Percentiles rank a stretch among this genome's conserved stretches.
Evolutionary conservation across 2,888 invertebrate species (phyloP).

Genomic region (Beris morrisii): DNA sequence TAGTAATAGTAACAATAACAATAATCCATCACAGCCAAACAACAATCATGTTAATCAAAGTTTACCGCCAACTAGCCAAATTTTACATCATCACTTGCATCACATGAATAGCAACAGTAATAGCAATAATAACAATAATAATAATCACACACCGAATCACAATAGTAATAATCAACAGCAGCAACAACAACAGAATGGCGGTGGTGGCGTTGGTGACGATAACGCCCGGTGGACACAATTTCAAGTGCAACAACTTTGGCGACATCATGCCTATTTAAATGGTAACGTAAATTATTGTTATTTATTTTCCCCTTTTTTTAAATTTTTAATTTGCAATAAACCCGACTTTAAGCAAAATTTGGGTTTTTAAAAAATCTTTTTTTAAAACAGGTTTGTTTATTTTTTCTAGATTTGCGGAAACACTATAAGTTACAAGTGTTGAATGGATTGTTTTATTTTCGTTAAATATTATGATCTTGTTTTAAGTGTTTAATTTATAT

Average conservation of each 20-base stretch:
- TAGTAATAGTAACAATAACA: conserved; percentile 39
- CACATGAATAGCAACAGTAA: conserved; percentile 50
- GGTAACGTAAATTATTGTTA: conserved; percentile 46
- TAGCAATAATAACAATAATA: conserved; percentile 41
- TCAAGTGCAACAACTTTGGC: conserved; percentile 57
- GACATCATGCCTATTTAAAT: conserved; percentile 56
- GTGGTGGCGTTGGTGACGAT: conserved; percentile 46
- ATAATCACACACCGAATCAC: conserved; percentile 29
- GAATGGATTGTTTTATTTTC: too few relatives aligned
- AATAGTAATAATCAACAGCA: conserved; percentile 27
- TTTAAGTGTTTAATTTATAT: too few relatives aligned
- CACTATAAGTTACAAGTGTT: too few relatives aligned
- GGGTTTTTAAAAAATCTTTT: too few relatives aligned
- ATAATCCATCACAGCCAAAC: conserved; percentile 41
- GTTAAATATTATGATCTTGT: too few relatives aligned
- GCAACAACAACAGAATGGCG: conserved; percentile 36
- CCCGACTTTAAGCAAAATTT: too few relatives aligned
- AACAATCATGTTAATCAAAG: conserved; percentile 43
- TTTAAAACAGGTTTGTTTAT: too few relatives aligned
- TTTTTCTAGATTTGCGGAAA: too few relatives aligned
- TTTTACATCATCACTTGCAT: conserved; percentile 55
- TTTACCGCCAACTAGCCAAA: conserved; percentile 53
- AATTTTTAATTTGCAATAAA: too few relatives aligned
- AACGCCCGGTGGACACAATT: conserved; percentile 57
- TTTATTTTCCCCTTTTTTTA: neutral